Percentiles rank a stretch among this genome's conserved stretches.
Evolutionary conservation across 1,140 invertebrate genomes (phyloP).

Genomic region (Colletes latitarsis): DNA sequence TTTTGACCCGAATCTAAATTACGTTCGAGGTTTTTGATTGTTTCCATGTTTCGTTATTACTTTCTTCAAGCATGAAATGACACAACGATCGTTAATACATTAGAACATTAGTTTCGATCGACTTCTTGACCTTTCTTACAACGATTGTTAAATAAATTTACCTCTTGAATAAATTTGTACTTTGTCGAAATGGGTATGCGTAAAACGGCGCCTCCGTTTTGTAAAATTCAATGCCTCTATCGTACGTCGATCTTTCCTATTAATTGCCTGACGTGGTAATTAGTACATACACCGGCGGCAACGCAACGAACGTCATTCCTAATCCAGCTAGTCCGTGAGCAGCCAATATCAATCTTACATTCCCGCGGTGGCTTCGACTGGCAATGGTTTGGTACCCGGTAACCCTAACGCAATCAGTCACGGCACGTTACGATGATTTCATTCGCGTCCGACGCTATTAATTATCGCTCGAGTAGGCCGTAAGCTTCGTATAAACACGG

Average conservation of each 20-base stretch:
- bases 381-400: constrained; percentile 55
- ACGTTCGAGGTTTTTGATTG: no score
- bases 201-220: no score
- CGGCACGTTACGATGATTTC: constrained; percentile 65
- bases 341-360: constrained; percentile 57
- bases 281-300: constrained; percentile 5
- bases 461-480: constrained; percentile 56
- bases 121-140: no score
- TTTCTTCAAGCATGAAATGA: no score
- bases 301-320: background rate
- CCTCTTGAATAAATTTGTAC: no score
- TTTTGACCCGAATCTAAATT: no score
- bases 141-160: no score
- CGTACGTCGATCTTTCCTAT: constrained; percentile 4
- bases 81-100: no score
- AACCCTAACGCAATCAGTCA: constrained; percentile 65
- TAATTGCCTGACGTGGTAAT: constrained; percentile 35
- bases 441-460: constrained; percentile 63
- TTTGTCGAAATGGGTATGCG: no score
- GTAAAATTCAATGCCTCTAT: no score
- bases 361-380: constrained; percentile 33
- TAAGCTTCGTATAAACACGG: constrained; percentile 53
- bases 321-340: constrained; percentile 34
- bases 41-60: no score
- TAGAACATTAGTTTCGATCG: no score